Evolutionary conservation across 2,113 vertebrate species (phyloP).

Genomic region (Labeo rohita): DNA sequence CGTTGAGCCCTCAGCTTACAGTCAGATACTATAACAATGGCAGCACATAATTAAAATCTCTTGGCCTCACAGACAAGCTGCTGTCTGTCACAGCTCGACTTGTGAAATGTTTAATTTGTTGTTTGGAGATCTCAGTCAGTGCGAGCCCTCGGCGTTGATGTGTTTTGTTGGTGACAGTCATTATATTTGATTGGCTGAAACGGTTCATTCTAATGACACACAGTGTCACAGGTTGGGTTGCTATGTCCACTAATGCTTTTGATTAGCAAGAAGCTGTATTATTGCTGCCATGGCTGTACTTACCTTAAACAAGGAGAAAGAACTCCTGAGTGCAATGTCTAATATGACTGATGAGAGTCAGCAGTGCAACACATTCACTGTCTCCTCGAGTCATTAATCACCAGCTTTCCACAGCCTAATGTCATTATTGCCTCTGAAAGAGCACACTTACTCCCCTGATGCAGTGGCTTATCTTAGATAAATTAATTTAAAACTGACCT

Average conservation of each 20-base stretch:
- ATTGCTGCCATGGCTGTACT: not conserved
- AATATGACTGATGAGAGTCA: constrained; percentile 17
- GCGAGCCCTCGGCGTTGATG: not conserved
- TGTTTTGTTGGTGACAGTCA: constrained; percentile 1
- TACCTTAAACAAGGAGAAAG: not conserved
- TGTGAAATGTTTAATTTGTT: constrained; percentile 34
- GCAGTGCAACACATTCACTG: not conserved
- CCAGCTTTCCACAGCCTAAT: not conserved
- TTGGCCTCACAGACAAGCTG: constrained; percentile 21
- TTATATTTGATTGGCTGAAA: constrained; percentile 42
- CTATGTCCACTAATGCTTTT: constrained; percentile 10
- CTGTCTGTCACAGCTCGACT: constrained; percentile 30
- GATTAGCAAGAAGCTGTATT: constrained; percentile 22
- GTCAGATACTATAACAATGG: constrained; percentile 40
- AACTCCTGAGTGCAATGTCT: not conserved
- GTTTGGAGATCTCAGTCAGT: constrained; percentile 21
- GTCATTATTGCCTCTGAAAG: not conserved
- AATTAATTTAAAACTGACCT: constrained; percentile 1
- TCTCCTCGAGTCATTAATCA: constrained; percentile 12
- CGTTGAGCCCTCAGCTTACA: constrained; percentile 14
- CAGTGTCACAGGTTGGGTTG: constrained; percentile 16
- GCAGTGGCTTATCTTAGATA: not conserved
- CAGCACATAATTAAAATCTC: constrained; percentile 48
- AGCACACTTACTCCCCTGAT: not conserved
- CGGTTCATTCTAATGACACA: not conserved